A percentile compares a stretch with the other conserved stretches of the same genome.
phyloP scores from a whole-genome alignment of 2,888 invertebrate genomes.

The Priapulus caudatus region DNA sequence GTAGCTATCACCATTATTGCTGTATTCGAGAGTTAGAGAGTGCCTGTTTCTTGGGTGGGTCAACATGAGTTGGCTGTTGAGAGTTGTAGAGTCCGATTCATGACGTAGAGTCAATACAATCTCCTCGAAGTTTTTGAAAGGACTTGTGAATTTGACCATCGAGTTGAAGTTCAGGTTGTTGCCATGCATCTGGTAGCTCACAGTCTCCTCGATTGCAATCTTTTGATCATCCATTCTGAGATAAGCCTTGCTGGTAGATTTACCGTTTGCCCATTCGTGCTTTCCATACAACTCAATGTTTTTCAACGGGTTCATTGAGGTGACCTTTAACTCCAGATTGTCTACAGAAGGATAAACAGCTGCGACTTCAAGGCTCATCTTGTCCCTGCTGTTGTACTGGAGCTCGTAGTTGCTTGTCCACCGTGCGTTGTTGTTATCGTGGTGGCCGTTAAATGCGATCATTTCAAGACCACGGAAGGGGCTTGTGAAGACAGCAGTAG shows the following conservation, averaged over 20 bases:
- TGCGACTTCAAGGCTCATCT: not conserved
- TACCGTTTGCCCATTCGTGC: not conserved
- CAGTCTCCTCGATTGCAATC: not conserved
- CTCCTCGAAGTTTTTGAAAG: not conserved
- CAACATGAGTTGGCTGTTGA: not conserved
- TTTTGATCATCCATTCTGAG: not conserved
- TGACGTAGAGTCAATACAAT: not conserved
- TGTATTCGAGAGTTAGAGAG: not conserved
- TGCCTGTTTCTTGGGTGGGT: not conserved
- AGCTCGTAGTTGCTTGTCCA: not conserved
- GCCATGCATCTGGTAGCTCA: not conserved
- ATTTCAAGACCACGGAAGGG: not conserved
- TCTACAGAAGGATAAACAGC: not conserved
- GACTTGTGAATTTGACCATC: not conserved
- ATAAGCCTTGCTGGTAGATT: not conserved
- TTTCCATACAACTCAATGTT: not conserved
- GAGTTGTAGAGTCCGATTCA: not conserved
- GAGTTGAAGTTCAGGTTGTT: not conserved
- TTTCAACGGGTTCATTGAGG: not conserved
- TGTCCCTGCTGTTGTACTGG: not conserved
- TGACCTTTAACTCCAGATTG: not conserved
- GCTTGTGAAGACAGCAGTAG: not conserved
- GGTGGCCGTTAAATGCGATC: not conserved
- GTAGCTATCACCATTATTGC: conserved; percentile 1
- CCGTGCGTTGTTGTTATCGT: not conserved